phyloP scores from a whole-genome alignment of 2,113 vertebrate species.

The Phoenicopterus ruber region DNA sequence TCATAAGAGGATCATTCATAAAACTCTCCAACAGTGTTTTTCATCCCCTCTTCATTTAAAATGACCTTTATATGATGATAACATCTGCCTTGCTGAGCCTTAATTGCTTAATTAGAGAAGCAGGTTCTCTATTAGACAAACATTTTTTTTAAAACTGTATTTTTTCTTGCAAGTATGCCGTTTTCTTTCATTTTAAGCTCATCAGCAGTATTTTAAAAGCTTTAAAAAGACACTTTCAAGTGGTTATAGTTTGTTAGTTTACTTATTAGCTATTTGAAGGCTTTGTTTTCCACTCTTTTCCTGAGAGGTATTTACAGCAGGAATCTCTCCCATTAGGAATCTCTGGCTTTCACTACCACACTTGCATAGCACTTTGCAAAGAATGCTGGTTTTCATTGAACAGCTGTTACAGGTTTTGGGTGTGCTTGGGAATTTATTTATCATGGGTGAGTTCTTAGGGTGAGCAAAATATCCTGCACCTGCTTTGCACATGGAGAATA shows the following conservation, averaged over 20 bases:
- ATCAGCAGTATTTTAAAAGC: neutral
- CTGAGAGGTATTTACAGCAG: neutral
- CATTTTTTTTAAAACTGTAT: neutral
- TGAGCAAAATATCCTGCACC: neutral
- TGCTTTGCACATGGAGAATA: fast-evolving
- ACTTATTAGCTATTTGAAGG: neutral
- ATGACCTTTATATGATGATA: constrained; percentile 63
- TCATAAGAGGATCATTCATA: constrained; percentile 7
- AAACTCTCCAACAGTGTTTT: neutral
- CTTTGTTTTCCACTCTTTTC: neutral
- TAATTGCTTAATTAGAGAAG: constrained; percentile 73
- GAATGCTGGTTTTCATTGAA: fast-evolving
- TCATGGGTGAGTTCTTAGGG: neutral
- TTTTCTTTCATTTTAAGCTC: constrained; percentile 33
- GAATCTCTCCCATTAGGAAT: neutral
- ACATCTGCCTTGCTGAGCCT: constrained; percentile 55
- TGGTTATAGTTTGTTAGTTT: neutral
- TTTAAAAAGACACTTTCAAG: neutral
- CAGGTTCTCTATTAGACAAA: constrained; percentile 50
- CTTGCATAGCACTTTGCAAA: neutral
- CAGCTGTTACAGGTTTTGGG: neutral
- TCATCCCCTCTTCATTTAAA: constrained; percentile 49
- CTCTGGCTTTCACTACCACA: neutral
- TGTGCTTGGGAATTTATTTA: neutral
- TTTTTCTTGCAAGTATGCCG: neutral